Evolutionary conservation across 1,140 invertebrate genomes (phyloP).

Genomic region (Gryon sp.): DNA sequence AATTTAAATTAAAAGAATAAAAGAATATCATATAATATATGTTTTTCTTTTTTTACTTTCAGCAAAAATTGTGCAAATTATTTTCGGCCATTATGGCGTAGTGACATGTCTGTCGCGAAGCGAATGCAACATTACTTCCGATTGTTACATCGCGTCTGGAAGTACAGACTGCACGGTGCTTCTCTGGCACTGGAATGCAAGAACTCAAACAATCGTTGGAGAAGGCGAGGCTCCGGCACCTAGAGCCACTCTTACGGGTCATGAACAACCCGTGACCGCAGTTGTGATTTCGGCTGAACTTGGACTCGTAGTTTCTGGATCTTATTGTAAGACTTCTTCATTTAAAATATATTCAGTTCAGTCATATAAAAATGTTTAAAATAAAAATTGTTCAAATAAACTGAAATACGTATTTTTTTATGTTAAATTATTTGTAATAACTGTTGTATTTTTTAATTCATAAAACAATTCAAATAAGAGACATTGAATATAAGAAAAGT

Average conservation of each 20-base stretch:
- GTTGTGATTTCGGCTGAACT: conserved; percentile 98
- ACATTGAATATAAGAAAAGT: not conserved
- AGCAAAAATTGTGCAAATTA: conserved; percentile 98
- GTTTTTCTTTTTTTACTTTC: conserved; percentile 62
- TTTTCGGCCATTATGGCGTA: conserved; percentile 99
- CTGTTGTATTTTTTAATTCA: no score
- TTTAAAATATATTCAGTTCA: no score
- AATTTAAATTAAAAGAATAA: conserved; percentile 7
- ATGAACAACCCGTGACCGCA: conserved; percentile 96
- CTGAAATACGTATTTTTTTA: no score
- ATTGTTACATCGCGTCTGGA: conserved; percentile 99
- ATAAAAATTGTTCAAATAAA: no score
- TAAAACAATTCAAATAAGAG: no score
- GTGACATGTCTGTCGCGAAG: conserved; percentile 98
- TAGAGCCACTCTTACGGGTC: conserved; percentile 96
- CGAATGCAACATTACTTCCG: conserved; percentile 98
- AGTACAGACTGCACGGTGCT: conserved; percentile 98
- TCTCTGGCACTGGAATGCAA: conserved; percentile 98
- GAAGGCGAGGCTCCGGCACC: conserved; percentile 97
- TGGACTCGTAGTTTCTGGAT: conserved; percentile 97
- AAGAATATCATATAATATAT: not conserved
- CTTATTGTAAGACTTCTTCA: conserved; percentile 87
- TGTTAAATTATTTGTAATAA: no score
- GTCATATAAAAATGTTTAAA: no score
- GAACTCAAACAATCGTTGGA: conserved; percentile 97